These are phyloP conservation scores for Silurus aristotelis DNA, from an alignment of 2,797 vertebrate species.

Conservation along the genomic window DNA sequence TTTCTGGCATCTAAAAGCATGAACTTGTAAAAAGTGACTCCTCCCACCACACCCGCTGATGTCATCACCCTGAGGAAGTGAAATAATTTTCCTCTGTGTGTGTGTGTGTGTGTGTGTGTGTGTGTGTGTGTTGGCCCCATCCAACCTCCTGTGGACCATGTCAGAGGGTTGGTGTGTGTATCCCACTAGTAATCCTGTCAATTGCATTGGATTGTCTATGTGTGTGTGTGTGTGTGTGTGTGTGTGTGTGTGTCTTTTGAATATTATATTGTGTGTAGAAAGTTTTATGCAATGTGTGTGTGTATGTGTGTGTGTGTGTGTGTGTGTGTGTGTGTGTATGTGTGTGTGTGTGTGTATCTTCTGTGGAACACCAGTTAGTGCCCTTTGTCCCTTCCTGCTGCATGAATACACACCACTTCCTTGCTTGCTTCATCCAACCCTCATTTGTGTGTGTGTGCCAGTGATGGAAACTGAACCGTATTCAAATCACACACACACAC, in stretches of 20 bases:
- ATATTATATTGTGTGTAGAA: too few relatives aligned
- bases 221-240: too few relatives aligned
- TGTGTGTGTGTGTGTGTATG: slow-evolving; percentile 1
- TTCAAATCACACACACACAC: neutral
- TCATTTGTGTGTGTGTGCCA: neutral
- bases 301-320: slow-evolving; percentile 1
- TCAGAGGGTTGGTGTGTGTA: neutral
- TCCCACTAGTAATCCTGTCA: too few relatives aligned
- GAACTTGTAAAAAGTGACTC: slow-evolving; percentile 8
- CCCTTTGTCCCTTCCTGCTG: slow-evolving; percentile 34
- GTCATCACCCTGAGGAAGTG: slow-evolving; percentile 40
- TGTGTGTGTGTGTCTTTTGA: too few relatives aligned
- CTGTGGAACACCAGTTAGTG: slow-evolving; percentile 11
- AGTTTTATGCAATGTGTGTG: neutral
- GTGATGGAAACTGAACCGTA: neutral
- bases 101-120: slow-evolving; percentile 27
- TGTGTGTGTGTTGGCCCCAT: neutral
- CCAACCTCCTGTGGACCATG: neutral
- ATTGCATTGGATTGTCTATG: too few relatives aligned
- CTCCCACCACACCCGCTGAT: slow-evolving; percentile 28
- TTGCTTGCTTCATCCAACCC: slow-evolving; percentile 2
- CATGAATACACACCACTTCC: slow-evolving; percentile 14
- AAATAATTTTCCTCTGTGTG: slow-evolving; percentile 22
- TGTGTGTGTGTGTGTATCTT: neutral
- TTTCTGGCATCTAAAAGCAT: slow-evolving; percentile 41